These are phyloP conservation scores for Cheilosia vernalis DNA, from an alignment of 2,888 invertebrate genomes.

Conservation along the genomic window DNA sequence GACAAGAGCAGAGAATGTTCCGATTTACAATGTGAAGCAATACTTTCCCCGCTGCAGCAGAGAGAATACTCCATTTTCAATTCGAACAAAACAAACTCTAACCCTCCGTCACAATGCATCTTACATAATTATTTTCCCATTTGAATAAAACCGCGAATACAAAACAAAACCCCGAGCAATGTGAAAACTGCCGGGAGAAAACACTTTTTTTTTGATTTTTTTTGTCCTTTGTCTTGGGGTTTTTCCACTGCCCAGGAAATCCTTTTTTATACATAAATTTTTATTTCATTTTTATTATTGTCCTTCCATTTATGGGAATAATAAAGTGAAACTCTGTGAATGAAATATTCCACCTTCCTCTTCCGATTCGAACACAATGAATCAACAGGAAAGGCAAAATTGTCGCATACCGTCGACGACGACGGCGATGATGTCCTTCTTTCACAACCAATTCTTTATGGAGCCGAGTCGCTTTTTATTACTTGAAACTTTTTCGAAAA, in stretches of 20 bases:
- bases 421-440: conserved; percentile 25
- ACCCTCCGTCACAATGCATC: conserved; percentile 36
- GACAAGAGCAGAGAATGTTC: background rate
- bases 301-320: conserved; percentile 54
- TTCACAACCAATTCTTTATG: conserved; percentile 6
- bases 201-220: background rate
- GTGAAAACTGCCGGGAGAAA: conserved; percentile 27
- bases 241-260: conserved; percentile 36
- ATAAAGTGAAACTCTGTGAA: conserved; percentile 27
- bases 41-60: background rate
- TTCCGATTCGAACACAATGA: conserved; percentile 67
- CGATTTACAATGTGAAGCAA: background rate
- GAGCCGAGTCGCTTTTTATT: conserved; percentile 43
- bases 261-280: conserved; percentile 56
- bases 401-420: conserved; percentile 56
- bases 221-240: conserved; percentile 28
- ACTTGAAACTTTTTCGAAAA: conserved; percentile 46
- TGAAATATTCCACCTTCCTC: conserved; percentile 65
- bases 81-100: conserved; percentile 22
- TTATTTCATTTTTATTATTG: conserved; percentile 37
- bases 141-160: conserved; percentile 37
- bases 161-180: conserved; percentile 36
- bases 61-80: background rate
- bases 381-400: conserved; percentile 69
- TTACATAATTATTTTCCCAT: conserved; percentile 56